These are phyloP conservation scores for Caenorhabditis brenneri DNA, from an alignment of 1,140 invertebrate genomes.

Conservation along the genomic window DNA sequence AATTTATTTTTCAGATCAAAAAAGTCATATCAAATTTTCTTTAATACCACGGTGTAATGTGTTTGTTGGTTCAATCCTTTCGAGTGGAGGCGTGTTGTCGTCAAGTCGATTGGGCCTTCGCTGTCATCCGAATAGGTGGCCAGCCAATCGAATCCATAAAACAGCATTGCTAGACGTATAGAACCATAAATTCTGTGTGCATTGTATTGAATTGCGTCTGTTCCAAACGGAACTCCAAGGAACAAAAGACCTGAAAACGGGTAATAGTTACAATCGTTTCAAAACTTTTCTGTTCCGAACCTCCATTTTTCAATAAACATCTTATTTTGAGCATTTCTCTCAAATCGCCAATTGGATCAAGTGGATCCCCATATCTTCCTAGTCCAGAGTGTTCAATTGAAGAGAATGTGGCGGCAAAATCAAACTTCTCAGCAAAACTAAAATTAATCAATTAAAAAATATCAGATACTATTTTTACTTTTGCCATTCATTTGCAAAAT, in stretches of 20 bases:
- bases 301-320: constrained; percentile 45
- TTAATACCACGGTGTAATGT: too few relatives aligned
- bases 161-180: constrained; percentile 19
- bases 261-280: too few relatives aligned
- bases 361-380: constrained; percentile 26
- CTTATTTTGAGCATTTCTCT: constrained; percentile 19
- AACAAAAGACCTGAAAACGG: too few relatives aligned
- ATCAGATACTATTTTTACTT: background rate
- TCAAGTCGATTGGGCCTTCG: background rate
- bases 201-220: constrained; percentile 16
- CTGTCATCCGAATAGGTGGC: background rate
- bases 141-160: background rate
- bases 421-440: background rate
- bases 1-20: too few relatives aligned
- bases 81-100: background rate
- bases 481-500: background rate
- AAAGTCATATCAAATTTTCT: too few relatives aligned
- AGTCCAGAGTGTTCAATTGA: constrained; percentile 6
- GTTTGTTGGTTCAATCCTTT: too few relatives aligned
- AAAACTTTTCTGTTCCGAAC: too few relatives aligned
- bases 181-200: constrained; percentile 30
- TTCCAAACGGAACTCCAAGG: constrained; percentile 10
- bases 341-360: constrained; percentile 40
- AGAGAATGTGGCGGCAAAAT: constrained; percentile 28
- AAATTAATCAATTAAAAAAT: background rate